phyloP scores from a whole-genome alignment of 2,797 vertebrate genomes.

The Linurgus olivaceus region DNA sequence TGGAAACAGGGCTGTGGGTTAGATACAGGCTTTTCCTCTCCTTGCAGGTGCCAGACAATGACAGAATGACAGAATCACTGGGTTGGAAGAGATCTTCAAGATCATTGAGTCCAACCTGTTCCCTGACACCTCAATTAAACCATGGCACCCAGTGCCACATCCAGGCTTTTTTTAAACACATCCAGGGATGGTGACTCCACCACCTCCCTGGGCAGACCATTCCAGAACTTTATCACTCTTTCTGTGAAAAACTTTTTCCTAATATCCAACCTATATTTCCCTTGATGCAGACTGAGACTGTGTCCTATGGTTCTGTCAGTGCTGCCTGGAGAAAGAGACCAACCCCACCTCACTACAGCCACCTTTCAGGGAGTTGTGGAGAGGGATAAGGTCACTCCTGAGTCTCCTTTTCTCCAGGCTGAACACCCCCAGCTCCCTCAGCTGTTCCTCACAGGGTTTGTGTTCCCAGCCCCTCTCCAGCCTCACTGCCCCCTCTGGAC shows the following conservation, averaged over 20 bases:
- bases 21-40: neutral
- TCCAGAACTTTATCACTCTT: neutral
- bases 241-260: neutral
- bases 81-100: neutral
- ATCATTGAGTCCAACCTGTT: neutral
- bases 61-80: neutral
- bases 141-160: neutral
- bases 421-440: neutral
- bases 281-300: rapidly evolving
- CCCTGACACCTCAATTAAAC: neutral
- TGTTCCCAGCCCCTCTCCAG: neutral
- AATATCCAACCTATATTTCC: neutral
- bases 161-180: neutral
- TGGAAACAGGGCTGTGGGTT: neutral
- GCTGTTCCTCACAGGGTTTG: neutral
- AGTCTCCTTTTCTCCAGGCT: neutral
- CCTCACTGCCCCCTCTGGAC: neutral
- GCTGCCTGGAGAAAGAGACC: neutral
- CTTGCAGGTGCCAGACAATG: neutral
- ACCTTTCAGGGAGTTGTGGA: neutral
- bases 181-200: neutral
- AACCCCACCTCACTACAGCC: neutral
- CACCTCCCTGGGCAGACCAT: rapidly evolving
- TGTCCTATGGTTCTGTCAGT: neutral
- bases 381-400: neutral